Conservation (phyloP, 2,888 invertebrate species). For the Euzetes globulus region DNA sequence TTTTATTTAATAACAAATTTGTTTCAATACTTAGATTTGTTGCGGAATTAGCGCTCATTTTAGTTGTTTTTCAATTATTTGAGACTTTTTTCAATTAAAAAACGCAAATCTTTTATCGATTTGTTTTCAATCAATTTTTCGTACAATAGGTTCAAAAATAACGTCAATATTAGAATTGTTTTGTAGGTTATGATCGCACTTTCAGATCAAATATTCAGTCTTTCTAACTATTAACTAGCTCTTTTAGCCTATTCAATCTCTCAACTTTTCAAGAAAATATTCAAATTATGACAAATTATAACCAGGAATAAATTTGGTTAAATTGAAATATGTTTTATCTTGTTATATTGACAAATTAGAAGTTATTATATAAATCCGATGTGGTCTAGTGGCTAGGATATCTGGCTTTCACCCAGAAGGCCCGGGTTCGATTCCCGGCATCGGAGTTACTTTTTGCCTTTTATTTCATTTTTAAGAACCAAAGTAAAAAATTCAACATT, state of each 20-base stretch:
- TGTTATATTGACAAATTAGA: too few relatives aligned
- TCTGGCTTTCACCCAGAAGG: slow-evolving; percentile 44
- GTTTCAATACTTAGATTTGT: background rate
- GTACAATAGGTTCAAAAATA: background rate
- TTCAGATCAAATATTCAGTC: too few relatives aligned
- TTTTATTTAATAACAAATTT: background rate
- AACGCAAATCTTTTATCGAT: background rate
- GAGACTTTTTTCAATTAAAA: background rate
- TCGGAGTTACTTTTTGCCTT: slow-evolving; percentile 37
- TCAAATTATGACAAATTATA: too few relatives aligned
- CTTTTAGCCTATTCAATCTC: too few relatives aligned
- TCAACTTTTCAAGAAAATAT: too few relatives aligned
- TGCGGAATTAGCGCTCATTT: background rate
- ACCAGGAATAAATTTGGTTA: too few relatives aligned
- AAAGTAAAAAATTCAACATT: background rate
- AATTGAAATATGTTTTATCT: too few relatives aligned
- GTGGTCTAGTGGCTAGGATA: slow-evolving; percentile 44
- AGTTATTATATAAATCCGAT: slow-evolving; percentile 34
- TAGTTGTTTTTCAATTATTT: background rate
- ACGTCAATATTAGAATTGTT: background rate
- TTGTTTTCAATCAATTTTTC: background rate
- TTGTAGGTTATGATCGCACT: background rate
- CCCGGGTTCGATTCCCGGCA: slow-evolving; percentile 44
- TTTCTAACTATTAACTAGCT: too few relatives aligned
- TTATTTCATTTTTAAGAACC: background rate